phyloP scores from a whole-genome alignment of 2,113 vertebrate species.

The Trematomus loennbergii region DNA sequence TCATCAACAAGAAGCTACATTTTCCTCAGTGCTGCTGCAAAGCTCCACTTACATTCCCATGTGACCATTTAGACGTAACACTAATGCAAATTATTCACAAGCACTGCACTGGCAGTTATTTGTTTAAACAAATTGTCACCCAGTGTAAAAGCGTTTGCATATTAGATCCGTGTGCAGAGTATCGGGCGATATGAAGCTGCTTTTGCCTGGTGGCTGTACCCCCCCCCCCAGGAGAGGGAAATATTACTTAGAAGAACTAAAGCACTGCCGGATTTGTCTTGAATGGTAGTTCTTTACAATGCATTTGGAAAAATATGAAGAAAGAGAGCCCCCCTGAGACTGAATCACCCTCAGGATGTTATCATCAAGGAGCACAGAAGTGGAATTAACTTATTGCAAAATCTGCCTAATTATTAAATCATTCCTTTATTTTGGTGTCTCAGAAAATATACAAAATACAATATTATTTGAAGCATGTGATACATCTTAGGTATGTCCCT shows the following conservation, averaged over 20 bases:
- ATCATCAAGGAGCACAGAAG: neutral
- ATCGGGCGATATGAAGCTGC: slow-evolving; percentile 3
- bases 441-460: too few relatives aligned
- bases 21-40: too few relatives aligned
- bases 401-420: too few relatives aligned
- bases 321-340: neutral
- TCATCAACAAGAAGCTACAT: neutral
- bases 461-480: too few relatives aligned
- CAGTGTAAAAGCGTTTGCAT: slow-evolving; percentile 29
- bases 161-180: slow-evolving; percentile 19
- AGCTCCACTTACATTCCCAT: slow-evolving; percentile 28
- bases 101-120: slow-evolving; percentile 68
- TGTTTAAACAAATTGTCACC: slow-evolving; percentile 62
- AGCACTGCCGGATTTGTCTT: neutral
- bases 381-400: neutral
- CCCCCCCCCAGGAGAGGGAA: slow-evolving; percentile 28
- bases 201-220: slow-evolving; percentile 49
- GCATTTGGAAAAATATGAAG: neutral
- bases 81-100: slow-evolving; percentile 67
- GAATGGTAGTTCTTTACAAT: neutral
- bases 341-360: neutral
- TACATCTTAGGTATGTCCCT: too few relatives aligned
- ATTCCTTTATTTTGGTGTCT: too few relatives aligned
- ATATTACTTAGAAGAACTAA: neutral
- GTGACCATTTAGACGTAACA: slow-evolving; percentile 57